Evolutionary conservation across 2,888 invertebrate species (phyloP).

Genomic region (Agonopterix subpropinquella): DNA sequence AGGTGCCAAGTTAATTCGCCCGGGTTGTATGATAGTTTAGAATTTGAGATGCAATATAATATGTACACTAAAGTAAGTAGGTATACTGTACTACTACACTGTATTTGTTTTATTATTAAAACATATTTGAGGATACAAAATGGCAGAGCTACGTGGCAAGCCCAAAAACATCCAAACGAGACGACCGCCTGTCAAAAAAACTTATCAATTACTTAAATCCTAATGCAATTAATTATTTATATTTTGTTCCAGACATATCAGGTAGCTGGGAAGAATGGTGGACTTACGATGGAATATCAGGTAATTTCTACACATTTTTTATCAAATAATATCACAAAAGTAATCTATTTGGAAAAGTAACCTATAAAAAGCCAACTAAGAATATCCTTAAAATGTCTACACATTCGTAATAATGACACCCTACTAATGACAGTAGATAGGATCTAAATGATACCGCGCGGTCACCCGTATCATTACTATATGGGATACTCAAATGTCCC

Average conservation of each 20-base stretch:
- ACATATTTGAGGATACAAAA: too few relatives aligned
- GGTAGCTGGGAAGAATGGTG: conserved; percentile 93
- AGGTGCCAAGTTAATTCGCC: too few relatives aligned
- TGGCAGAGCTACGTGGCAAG: too few relatives aligned
- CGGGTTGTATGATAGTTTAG: too few relatives aligned
- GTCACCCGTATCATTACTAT: conserved; percentile 46
- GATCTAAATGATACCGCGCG: conserved; percentile 57
- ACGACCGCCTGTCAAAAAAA: too few relatives aligned
- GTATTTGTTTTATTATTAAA: too few relatives aligned
- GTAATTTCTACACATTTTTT: conserved; percentile 54
- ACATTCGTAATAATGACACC: conserved; percentile 23
- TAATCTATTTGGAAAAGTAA: neutral
- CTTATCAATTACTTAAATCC: too few relatives aligned
- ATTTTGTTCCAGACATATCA: conserved; percentile 78
- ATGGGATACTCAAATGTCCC: conserved; percentile 29
- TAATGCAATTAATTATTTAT: neutral
- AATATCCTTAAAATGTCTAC: neutral
- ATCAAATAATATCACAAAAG: neutral
- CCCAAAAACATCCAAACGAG: too few relatives aligned
- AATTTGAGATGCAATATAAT: too few relatives aligned
- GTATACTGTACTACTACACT: too few relatives aligned
- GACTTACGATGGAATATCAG: conserved; percentile 91
- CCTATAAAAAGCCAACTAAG: neutral
- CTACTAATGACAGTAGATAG: conserved; percentile 58
- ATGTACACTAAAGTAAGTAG: too few relatives aligned